A percentile compares a stretch with the other conserved stretches of the same genome.
These are phyloP conservation scores for Cercopithecus hamlyni DNA, from an alignment of 2,797 vertebrate genomes.

Conservation along the genomic window DNA sequence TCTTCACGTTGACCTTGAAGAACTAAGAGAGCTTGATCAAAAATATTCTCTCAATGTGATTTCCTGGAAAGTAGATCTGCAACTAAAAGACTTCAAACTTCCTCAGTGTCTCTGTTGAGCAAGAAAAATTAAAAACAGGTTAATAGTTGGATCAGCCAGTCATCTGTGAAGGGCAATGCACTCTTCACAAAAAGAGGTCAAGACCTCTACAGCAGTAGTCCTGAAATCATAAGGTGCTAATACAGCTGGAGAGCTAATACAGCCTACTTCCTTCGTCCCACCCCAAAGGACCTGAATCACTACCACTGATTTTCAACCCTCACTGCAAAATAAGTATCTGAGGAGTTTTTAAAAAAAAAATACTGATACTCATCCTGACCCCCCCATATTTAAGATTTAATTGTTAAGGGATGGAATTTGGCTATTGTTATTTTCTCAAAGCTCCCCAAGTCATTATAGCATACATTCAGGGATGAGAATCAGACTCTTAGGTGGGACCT, in stretches of 20 bases:
- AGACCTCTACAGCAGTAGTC: background rate
- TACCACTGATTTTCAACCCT: background rate
- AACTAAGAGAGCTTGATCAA: background rate
- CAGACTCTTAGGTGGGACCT: background rate
- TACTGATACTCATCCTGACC: background rate
- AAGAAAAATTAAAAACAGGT: background rate
- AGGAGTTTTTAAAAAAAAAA: background rate
- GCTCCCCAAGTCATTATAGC: background rate
- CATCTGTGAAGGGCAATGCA: background rate
- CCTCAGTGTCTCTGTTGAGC: background rate
- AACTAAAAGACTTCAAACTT: background rate
- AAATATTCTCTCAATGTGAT: background rate
- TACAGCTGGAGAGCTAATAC: background rate
- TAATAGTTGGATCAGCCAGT: background rate
- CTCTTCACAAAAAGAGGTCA: background rate
- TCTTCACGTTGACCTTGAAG: background rate
- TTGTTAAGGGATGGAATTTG: background rate
- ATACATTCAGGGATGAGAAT: background rate
- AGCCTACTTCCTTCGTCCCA: background rate
- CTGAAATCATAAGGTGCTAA: background rate
- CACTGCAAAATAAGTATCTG: background rate
- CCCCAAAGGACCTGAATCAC: background rate
- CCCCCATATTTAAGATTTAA: background rate
- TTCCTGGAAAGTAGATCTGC: background rate
- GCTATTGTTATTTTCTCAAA: background rate